Percentiles rank a stretch among this genome's conserved stretches.
Conservation (phyloP, 2,888 invertebrate species). For the Vesta saturnalis region DNA sequence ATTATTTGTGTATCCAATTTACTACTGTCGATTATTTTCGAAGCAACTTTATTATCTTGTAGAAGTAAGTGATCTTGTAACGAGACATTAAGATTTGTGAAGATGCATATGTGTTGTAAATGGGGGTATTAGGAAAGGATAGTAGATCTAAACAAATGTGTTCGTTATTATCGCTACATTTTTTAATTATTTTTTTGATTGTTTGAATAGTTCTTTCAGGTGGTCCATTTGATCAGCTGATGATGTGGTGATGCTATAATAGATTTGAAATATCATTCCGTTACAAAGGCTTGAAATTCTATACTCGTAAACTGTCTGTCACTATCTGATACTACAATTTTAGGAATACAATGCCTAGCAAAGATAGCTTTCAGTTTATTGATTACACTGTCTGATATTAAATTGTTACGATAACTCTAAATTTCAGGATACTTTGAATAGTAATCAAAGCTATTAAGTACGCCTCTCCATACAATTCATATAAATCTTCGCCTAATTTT, state of each 20-base stretch:
- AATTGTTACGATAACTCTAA: not conserved
- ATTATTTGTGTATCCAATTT: too few relatives aligned
- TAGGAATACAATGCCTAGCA: slow-evolving; percentile 24
- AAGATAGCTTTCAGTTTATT: slow-evolving; percentile 16
- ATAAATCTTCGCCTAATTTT: slow-evolving; percentile 19
- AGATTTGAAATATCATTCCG: slow-evolving; percentile 20
- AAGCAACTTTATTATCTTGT: too few relatives aligned
- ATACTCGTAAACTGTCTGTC: slow-evolving; percentile 6
- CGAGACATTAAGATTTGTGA: too few relatives aligned
- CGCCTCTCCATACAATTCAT: slow-evolving; percentile 6
- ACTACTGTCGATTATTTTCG: too few relatives aligned
- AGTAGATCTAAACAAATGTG: too few relatives aligned
- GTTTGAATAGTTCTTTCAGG: too few relatives aligned
- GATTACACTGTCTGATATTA: slow-evolving; percentile 11
- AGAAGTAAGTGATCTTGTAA: too few relatives aligned
- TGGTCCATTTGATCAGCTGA: slow-evolving; percentile 18
- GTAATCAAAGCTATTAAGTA: slow-evolving; percentile 15
- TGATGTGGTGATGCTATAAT: slow-evolving; percentile 12
- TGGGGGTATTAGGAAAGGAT: too few relatives aligned
- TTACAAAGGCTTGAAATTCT: slow-evolving; percentile 16
- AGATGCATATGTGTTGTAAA: too few relatives aligned
- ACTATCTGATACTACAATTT: slow-evolving; percentile 19
- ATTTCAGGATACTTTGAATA: slow-evolving; percentile 19
- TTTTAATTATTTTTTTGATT: too few relatives aligned
- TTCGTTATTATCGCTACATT: too few relatives aligned